Evolutionary conservation across 2,888 invertebrate species (phyloP), one percentile per base, ranked within the genome.

Genomic region (Morpho helenor): DNA sequence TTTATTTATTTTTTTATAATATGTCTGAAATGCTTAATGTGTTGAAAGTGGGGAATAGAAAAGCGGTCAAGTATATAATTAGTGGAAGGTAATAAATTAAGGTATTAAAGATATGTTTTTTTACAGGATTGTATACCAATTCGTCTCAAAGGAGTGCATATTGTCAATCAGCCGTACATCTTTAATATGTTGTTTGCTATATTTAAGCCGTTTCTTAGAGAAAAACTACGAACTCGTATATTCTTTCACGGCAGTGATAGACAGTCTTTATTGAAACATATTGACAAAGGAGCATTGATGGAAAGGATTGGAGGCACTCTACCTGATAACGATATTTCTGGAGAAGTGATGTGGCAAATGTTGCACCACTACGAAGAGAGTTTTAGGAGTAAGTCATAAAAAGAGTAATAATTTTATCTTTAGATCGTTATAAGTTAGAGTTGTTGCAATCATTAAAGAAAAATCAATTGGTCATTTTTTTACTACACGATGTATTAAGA

Each of bases 121-220:
- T 49, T 91, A 22, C 91, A 96, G 94, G 97, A 96, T 73, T 95
- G 96, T 72, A 93, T 96, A 41, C 96, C 97, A 0, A 91, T 94
- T 62, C 93, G 98, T 52, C 84, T 98, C 49, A 97, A 97, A 82
- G 96, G 93, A 0, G 94, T 98, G 3, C 97, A 98, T 75, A 92
- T 97, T 52, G 91, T 98, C n/a, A 96, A 96, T 77, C 97, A 98
- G 76, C 96, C 97, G 0, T 94, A 93, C 66, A 92, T 97, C 62
- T 97, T 98, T 84, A 96, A 96, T 74, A 94, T 97, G 93, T 88
- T 96, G 4, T 97, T 95, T 73, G 94, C 95, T 7, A 91, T 98
- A 57, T 95, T 98, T 80, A 97, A 96, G 77, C 98, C 97, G 0
- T 97, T 98, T 77, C 87, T 98, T 67, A 92, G 95, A 65, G 96